Evolutionary conservation across 2,113 vertebrate genomes (phyloP), one percentile per base, ranked within the genome.

Genomic region (Brachirus orientalis): DNA sequence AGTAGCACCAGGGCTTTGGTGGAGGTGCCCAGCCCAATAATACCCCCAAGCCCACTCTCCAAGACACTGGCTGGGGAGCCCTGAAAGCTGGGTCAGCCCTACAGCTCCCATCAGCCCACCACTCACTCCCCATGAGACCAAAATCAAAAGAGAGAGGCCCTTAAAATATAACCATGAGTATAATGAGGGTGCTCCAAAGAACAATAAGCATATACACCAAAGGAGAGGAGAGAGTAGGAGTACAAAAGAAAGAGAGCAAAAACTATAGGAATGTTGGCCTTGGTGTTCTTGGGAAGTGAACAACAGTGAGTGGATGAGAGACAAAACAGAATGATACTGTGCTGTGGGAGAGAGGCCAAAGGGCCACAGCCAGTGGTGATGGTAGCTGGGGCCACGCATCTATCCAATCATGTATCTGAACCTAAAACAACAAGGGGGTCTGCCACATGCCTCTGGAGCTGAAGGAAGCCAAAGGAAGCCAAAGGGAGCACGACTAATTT

Each of bases 401-500:
- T 71, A 83, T 73, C 75, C 79, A 70, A 81, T 69, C 77, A 77
- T 75, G 51, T 83, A 88, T 89, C 75, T 83, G 51, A 84, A 83
- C 72, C 81, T 78, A 22, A 63, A 87, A 85, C 83, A 85, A 83
- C 86, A 79, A 82, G 84, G 79, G 86, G 84, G 84, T 85, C 80
- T 44, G 78, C 81, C 46, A 72, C 86, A 87, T 88, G 88, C 84
- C 87, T 83, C 84, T 75, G 83, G 72, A 87, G 82, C 83, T 66
- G 53, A 83, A 76, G 77, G 86, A 79, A 91, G 82, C 81, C 77
- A 47, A 83, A 75, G 77, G 86, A 78, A 91, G 82, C 86, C 77
- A 78, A 86, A 77, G 87, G 87, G 87, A 91, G 90, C 90, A 87
- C 86, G 87, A 90, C 91, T 91, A 90, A 90, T 93, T 93, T 90